Percentiles rank a stretch among this genome's conserved stretches.
Conservation (phyloP, 1,140 invertebrate species). For the Temnothorax curvispinosus region DNA sequence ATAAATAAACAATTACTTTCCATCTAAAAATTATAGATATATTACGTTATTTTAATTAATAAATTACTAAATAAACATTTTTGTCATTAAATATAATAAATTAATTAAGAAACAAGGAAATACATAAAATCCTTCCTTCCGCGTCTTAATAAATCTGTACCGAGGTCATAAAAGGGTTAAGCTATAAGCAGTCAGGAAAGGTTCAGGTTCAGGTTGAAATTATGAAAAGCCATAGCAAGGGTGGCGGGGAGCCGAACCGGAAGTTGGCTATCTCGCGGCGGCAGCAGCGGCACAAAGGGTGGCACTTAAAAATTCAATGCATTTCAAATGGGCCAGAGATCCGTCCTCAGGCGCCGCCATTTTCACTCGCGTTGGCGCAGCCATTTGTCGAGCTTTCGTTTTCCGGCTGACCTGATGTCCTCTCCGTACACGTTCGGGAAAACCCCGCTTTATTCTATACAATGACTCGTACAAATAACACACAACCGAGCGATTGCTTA, state of each 20-base stretch:
- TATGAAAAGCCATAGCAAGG: conserved; percentile 25
- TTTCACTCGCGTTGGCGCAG: conserved; percentile 62
- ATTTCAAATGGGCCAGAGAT: conserved; percentile 84
- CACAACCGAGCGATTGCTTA: neutral
- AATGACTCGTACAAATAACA: conserved; percentile 14
- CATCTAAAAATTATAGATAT: neutral
- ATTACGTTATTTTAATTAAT: neutral
- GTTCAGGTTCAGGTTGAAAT: conserved; percentile 26
- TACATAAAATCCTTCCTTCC: neutral
- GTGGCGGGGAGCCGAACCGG: conserved; percentile 45
- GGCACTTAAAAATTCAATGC: conserved; percentile 85
- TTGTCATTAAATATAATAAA: neutral
- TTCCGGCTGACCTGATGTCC: conserved; percentile 2
- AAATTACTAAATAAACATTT: neutral
- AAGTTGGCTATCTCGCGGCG: conserved; percentile 66
- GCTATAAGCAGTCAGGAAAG: neutral
- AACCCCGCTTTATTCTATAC: neutral
- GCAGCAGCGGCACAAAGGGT: conserved; percentile 72
- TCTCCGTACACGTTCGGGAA: neutral
- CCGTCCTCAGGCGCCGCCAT: conserved; percentile 69
- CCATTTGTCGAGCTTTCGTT: conserved; percentile 66
- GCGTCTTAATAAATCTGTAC: neutral
- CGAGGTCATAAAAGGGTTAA: neutral
- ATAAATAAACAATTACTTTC: neutral
- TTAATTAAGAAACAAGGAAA: neutral